Conservation (phyloP, 2,797 vertebrate species). For the Phataginus tetradactyla region DNA sequence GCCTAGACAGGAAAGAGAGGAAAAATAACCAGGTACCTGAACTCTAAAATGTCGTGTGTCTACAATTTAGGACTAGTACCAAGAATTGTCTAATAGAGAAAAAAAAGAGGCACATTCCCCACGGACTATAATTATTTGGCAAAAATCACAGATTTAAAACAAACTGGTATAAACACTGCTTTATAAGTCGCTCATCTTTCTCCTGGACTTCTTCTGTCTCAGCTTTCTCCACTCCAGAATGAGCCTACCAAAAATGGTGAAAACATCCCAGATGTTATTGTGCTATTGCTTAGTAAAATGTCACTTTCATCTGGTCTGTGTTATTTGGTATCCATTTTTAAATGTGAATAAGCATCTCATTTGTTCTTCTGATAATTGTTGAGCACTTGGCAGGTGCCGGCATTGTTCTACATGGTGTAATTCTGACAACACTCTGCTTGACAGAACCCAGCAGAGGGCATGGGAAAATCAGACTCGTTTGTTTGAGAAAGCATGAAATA, state of each 20-base stretch:
- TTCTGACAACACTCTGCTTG: conserved; percentile 57
- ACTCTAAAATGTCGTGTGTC: background rate
- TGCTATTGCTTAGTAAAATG: conserved; percentile 3
- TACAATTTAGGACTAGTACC: background rate
- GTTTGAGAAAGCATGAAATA: background rate
- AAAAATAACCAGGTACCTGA: background rate
- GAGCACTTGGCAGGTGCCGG: conserved; percentile 29
- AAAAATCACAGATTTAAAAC: background rate
- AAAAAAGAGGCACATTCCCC: background rate
- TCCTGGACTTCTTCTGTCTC: conserved; percentile 14
- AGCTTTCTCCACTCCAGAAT: background rate
- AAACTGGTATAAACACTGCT: background rate
- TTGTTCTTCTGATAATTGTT: conserved; percentile 56
- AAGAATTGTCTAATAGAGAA: background rate
- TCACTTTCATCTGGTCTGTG: conserved; percentile 54
- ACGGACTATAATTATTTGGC: background rate
- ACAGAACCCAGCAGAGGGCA: background rate
- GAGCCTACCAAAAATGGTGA: conserved; percentile 38
- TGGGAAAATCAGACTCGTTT: background rate
- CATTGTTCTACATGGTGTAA: conserved; percentile 15
- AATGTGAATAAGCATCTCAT: conserved; percentile 55
- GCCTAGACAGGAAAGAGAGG: background rate
- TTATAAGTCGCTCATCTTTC: background rate
- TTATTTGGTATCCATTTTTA: conserved; percentile 57
- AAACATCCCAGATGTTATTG: background rate